phyloP scores from a whole-genome alignment of 2,888 invertebrate species.

The Julus scanicus region DNA sequence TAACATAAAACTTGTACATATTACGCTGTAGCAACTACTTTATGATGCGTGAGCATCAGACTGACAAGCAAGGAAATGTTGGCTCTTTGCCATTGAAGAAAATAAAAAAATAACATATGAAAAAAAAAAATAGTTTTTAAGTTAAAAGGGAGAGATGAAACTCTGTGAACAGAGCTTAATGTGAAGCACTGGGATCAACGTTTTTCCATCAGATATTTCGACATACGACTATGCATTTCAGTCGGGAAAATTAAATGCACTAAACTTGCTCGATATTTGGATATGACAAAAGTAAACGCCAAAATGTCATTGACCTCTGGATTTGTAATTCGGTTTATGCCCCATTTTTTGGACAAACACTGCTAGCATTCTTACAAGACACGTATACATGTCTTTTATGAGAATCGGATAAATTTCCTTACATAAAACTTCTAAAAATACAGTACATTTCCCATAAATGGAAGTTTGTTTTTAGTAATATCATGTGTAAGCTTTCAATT shows the following conservation, averaged over 20 bases:
- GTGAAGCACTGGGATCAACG: conserved; percentile 39
- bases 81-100: background rate
- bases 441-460: too few species aligned
- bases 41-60: conserved; percentile 42
- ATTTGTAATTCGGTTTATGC: background rate
- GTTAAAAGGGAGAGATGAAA: conserved; percentile 25
- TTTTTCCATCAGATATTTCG: conserved; percentile 16
- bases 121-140: conserved; percentile 32
- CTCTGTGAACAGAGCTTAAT: conserved; percentile 30
- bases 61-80: conserved; percentile 25
- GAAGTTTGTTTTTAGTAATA: too few species aligned
- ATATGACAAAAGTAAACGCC: background rate
- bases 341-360: too few species aligned
- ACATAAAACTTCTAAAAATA: too few species aligned
- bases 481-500: too few species aligned
- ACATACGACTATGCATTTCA: conserved; percentile 1
- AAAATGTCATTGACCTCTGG: conserved; percentile 15
- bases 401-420: too few species aligned
- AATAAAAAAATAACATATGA: conserved; percentile 41
- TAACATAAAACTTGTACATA: conserved; percentile 27
- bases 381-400: too few species aligned
- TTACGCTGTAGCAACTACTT: conserved; percentile 36
- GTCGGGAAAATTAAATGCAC: background rate
- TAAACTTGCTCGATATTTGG: conserved; percentile 19
- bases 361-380: too few species aligned